Evolutionary conservation across 1,140 invertebrate genomes (phyloP).

Genomic region (Diabrotica undecimpunctata): DNA sequence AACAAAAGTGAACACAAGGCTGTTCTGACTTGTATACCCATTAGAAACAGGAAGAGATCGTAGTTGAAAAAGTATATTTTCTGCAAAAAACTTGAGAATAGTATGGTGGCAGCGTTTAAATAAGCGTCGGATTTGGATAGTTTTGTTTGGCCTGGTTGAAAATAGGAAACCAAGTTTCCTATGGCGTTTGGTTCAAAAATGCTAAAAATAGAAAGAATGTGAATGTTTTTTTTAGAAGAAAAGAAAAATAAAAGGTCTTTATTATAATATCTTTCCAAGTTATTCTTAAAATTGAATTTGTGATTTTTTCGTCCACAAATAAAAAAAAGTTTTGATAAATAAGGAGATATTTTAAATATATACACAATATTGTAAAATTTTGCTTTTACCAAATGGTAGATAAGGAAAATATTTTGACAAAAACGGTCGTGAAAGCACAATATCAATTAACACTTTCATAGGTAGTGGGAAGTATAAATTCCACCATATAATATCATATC

Average conservation of each 20-base stretch:
- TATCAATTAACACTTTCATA: too few relatives aligned
- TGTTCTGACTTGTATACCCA: constrained; percentile 77
- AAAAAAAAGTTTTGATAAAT: constrained; percentile 5
- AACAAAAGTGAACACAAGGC: constrained; percentile 78
- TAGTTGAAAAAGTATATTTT: constrained; percentile 61
- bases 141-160: constrained; percentile 51
- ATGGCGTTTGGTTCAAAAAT: constrained; percentile 49
- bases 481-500: too few relatives aligned
- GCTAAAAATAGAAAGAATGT: constrained; percentile 18
- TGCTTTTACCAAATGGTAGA: too few relatives aligned
- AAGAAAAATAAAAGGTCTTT: not conserved
- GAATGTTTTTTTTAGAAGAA: not conserved
- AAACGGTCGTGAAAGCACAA: too few relatives aligned
- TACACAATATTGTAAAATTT: too few relatives aligned
- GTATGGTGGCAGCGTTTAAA: constrained; percentile 59
- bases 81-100: constrained; percentile 54
- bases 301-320: not conserved
- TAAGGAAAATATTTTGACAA: too few relatives aligned
- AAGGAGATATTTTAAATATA: too few relatives aligned
- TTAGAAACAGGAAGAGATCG: constrained; percentile 67
- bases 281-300: too few relatives aligned
- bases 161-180: constrained; percentile 66
- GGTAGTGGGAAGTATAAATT: too few relatives aligned
- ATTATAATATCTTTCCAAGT: too few relatives aligned
- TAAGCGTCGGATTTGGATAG: constrained; percentile 57